A percentile compares a stretch with the other conserved stretches of the same genome.
Evolutionary conservation across 2,113 vertebrate genomes (phyloP).

Genomic region (Mus spicilegus): DNA sequence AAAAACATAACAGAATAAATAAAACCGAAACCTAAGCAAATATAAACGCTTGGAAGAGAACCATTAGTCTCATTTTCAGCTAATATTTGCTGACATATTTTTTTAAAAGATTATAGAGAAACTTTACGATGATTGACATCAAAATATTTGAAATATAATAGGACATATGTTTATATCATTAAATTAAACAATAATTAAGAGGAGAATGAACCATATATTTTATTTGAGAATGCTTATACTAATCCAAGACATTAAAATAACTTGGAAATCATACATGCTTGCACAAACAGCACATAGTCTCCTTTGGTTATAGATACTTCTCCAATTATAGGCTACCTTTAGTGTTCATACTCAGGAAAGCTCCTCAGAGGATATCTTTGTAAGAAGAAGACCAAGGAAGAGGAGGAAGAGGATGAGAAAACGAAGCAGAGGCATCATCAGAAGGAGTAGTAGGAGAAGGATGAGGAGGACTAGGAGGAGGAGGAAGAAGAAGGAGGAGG

Average conservation of each 20-base stretch:
- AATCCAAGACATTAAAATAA: neutral
- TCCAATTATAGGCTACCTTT: neutral
- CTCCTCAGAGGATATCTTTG: neutral
- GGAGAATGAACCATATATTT: neutral
- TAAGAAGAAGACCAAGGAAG: neutral
- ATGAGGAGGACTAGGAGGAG: no score
- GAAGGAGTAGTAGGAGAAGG: no score
- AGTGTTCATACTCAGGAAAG: neutral
- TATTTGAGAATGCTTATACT: neutral
- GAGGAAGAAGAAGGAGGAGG: no score
- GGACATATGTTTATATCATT: neutral
- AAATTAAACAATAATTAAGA: neutral
- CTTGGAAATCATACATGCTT: neutral
- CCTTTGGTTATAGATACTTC: neutral
- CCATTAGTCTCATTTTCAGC: neutral
- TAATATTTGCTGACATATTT: neutral
- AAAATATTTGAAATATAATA: constrained; percentile 2
- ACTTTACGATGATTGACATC: neutral
- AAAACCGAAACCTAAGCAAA: neutral
- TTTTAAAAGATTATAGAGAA: neutral
- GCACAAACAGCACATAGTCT: neutral
- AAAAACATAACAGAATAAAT: neutral
- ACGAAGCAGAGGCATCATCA: neutral
- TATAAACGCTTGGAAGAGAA: neutral
- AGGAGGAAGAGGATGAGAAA: no score